Base-by-base conservation (phyloP, 2,113 vertebrate species). In the Plotosus lineatus region DNA sequence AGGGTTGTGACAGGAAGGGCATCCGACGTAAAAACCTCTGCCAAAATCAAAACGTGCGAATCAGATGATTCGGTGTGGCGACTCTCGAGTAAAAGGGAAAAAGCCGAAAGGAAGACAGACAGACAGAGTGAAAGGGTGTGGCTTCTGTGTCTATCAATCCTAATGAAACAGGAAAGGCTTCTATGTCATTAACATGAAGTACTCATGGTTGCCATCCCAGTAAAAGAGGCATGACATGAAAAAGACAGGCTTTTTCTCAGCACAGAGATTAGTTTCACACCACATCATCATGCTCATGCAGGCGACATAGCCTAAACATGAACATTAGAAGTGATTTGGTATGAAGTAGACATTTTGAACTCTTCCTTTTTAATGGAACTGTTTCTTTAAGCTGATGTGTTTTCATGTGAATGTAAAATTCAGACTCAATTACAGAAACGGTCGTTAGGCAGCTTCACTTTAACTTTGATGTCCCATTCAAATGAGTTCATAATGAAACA, bases 391-490 rank as follows among this genome's bases (percentile, higher is more conserved):
- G 58, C 14, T 12, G 19, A 19, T 26, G 63, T 66, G 66, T 69
- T 46, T 69, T 44, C 0, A 15, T 69, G 40, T 26, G 26, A 66
- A 78, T 78, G 63, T 38, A 19, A 63, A 77, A 63, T 31, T 38
- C n/a, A 48, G 12, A 40, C n/a, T 42, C n/a, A 1, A 26, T 69
- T 28, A 68, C 61, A 53, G 48, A 55, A 68, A 66, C 46, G 23
- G 48, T 53, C n/a, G 11, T 79, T 55, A 55, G 26, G 23, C 33
- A 3, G 15, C 61, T 28, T 42, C 68, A 26, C 15, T 44, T 42
- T 68, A 69, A 69, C 63, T 79, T 31, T 79, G n/a, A 42, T 79
- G 77, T 53, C 15, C 77, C 21, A 19, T 79, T 69, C 63, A 68
- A 79, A 69, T 56, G 48, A 79, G 63, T 19, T 38, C 40, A 26